These are phyloP conservation scores for Leptosomus discolor DNA, from an alignment of 2,113 vertebrate species.

Conservation along the genomic window DNA sequence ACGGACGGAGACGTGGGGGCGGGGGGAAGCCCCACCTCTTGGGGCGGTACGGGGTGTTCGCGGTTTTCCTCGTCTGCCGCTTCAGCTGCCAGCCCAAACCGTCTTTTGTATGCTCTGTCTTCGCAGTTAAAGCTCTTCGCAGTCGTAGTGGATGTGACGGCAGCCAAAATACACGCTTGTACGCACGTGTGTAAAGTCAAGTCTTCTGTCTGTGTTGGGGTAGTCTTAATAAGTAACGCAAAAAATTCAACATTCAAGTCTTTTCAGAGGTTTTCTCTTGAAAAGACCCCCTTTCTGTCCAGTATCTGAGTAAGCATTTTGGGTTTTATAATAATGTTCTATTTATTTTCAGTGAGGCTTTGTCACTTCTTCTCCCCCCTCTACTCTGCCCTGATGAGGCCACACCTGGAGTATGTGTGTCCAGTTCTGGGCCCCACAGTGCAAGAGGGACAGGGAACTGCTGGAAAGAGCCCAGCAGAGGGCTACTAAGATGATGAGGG, in stretches of 20 bases:
- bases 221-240: background rate
- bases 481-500: no score
- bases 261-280: background rate
- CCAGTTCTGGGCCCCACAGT: no score
- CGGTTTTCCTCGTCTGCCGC: no score
- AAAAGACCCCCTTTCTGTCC: background rate
- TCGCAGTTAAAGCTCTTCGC: background rate
- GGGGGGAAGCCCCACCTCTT: background rate
- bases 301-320: background rate
- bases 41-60: background rate
- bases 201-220: no score
- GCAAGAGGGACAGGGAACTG: no score
- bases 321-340: background rate
- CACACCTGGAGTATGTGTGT: no score
- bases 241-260: fast-evolving
- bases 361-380: no score
- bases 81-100: background rate
- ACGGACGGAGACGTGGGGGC: background rate
- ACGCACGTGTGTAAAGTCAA: fast-evolving
- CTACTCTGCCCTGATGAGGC: no score
- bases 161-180: fast-evolving
- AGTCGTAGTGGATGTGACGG: fast-evolving
- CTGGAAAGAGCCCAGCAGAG: no score
- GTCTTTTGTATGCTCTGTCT: fast-evolving
- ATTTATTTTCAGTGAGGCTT: background rate